These are phyloP conservation scores for Epistrophe grossulariae DNA, from an alignment of 2,888 invertebrate species.

Conservation along the genomic window DNA sequence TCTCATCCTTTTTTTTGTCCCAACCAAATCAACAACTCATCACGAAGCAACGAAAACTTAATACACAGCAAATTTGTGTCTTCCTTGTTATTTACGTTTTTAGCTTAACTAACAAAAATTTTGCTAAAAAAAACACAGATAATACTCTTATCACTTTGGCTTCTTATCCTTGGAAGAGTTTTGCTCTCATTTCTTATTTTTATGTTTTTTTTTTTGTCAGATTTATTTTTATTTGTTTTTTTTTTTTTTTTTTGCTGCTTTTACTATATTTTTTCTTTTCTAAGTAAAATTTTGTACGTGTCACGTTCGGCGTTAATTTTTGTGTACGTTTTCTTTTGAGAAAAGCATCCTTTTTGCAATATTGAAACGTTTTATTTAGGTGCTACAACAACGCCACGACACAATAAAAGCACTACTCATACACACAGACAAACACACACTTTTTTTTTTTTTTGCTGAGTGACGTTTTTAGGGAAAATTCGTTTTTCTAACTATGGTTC, in stretches of 20 bases:
- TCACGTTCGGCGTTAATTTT: conserved; percentile 72
- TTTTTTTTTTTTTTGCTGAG: conserved; percentile 60
- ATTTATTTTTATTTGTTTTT: conserved; percentile 46
- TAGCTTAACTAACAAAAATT: conserved; percentile 70
- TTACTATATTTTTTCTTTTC: conserved; percentile 45
- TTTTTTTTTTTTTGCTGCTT: background rate
- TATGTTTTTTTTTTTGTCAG: conserved; percentile 17
- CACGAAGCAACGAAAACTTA: conserved; percentile 52
- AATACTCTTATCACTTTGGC: conserved; percentile 35
- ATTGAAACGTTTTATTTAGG: conserved; percentile 75
- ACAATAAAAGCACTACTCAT: background rate
- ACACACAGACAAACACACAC: background rate
- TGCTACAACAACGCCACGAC: conserved; percentile 46
- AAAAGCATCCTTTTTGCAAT: conserved; percentile 71
- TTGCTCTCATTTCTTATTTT: conserved; percentile 33
- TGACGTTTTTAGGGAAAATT: conserved; percentile 63
- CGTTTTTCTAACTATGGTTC: conserved; percentile 40
- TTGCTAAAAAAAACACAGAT: conserved; percentile 60
- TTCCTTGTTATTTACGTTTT: conserved; percentile 45
- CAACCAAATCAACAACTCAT: conserved; percentile 50
- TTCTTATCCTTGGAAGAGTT: conserved; percentile 13
- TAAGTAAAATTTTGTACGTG: conserved; percentile 75
- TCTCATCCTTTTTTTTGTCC: background rate
- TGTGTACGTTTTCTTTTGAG: conserved; percentile 72
- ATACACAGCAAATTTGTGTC: conserved; percentile 45